Percentiles rank a stretch among this genome's conserved stretches.
phyloP scores from a whole-genome alignment of 2,797 vertebrate species.

The Xenopus petersii region DNA sequence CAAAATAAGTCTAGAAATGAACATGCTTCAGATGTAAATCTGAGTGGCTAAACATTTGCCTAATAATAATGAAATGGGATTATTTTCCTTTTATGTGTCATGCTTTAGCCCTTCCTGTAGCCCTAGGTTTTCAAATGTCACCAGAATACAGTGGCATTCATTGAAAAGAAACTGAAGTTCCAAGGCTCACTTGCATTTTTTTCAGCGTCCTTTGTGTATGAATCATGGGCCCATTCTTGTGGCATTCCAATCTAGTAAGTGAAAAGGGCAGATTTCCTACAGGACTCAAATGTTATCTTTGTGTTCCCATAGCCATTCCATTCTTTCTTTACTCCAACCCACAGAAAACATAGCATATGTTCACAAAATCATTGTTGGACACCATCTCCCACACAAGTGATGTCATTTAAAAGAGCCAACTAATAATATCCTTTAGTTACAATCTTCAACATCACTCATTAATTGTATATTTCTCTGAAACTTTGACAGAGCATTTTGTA shows the following conservation, averaged over 20 bases:
- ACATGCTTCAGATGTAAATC: neutral
- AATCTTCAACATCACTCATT: too few species aligned
- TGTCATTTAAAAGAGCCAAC: neutral
- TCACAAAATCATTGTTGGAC: neutral
- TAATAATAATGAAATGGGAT: neutral
- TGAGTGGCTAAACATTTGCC: neutral
- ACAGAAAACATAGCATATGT: neutral
- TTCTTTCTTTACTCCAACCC: constrained; percentile 6
- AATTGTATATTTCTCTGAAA: too few species aligned
- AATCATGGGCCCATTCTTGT: constrained; percentile 27
- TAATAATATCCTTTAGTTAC: too few species aligned
- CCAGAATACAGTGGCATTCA: constrained; percentile 28
- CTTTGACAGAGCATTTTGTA: neutral
- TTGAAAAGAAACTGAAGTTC: constrained; percentile 29
- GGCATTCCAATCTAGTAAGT: constrained; percentile 42
- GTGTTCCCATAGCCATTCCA: constrained; percentile 40
- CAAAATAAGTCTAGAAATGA: too few species aligned
- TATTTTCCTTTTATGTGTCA: neutral
- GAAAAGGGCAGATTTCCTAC: constrained; percentile 33
- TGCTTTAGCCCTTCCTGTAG: neutral
- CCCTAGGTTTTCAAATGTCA: neutral
- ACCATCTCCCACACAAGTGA: neutral
- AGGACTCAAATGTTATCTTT: constrained; percentile 24
- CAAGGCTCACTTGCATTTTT: constrained; percentile 39
- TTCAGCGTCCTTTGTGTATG: constrained; percentile 27